A percentile compares a stretch with the other conserved stretches of the same genome.
phyloP scores from a whole-genome alignment of 2,888 invertebrate species.

The Rosalia funebris region DNA sequence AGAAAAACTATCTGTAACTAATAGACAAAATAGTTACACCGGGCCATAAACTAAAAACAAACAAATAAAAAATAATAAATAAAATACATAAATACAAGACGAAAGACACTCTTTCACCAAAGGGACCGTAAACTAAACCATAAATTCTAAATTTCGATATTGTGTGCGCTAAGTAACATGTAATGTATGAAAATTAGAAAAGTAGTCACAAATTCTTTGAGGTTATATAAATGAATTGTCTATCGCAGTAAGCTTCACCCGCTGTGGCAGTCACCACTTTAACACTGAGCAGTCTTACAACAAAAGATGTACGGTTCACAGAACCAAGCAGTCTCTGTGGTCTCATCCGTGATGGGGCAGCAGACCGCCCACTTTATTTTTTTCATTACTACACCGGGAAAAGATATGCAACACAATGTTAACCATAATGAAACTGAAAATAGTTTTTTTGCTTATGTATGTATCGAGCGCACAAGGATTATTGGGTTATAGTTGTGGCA shows the following conservation, averaged over 20 bases:
- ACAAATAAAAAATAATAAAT: slow-evolving; percentile 51
- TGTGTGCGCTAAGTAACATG: slow-evolving; percentile 57
- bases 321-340: slow-evolving; percentile 61
- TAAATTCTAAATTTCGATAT: slow-evolving; percentile 41
- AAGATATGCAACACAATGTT: slow-evolving; percentile 54
- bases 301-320: slow-evolving; percentile 59
- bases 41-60: slow-evolving; percentile 47
- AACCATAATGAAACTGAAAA: slow-evolving; percentile 46
- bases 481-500: slow-evolving; percentile 19
- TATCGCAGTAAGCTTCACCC: slow-evolving; percentile 50
- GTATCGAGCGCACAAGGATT: slow-evolving; percentile 48
- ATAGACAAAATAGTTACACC: slow-evolving; percentile 45
- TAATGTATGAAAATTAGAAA: slow-evolving; percentile 62
- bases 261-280: slow-evolving; percentile 48
- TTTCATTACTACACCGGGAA: slow-evolving; percentile 53
- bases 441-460: slow-evolving; percentile 38
- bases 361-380: slow-evolving; percentile 57
- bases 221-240: slow-evolving; percentile 46
- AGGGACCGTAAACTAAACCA: slow-evolving; percentile 7
- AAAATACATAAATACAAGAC: slow-evolving; percentile 53
- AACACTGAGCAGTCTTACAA: slow-evolving; percentile 55
- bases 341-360: slow-evolving; percentile 60
- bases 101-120: slow-evolving; percentile 21
- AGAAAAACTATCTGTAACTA: slow-evolving; percentile 48
- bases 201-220: slow-evolving; percentile 55